phyloP scores from a whole-genome alignment of 2,113 vertebrate species.

The Elephantulus edwardii region DNA sequence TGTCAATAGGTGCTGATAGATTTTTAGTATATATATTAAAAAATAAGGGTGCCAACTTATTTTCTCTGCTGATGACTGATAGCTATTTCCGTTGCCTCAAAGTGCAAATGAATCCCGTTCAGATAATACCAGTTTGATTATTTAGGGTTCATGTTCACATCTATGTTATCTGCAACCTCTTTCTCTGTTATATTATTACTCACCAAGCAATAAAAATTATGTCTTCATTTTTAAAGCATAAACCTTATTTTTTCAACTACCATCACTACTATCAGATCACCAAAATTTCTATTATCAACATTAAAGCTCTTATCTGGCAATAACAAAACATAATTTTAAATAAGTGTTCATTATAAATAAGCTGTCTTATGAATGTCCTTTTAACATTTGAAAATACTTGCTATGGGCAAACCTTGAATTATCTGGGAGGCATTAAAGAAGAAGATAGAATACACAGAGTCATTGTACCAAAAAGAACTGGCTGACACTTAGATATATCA shows the following conservation, averaged over 20 bases:
- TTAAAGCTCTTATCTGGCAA: background rate
- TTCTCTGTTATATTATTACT: conserved; percentile 53
- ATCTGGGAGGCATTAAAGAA: too few species aligned
- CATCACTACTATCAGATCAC: too few species aligned
- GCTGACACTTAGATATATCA: too few species aligned
- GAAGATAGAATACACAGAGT: too few species aligned
- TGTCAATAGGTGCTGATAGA: conserved; percentile 27
- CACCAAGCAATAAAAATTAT: conserved; percentile 29
- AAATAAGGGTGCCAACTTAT: conserved; percentile 67
- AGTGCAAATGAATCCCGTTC: conserved; percentile 35
- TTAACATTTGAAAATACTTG: too few species aligned
- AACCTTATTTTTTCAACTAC: background rate
- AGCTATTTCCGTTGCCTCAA: conserved; percentile 56
- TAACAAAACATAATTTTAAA: background rate
- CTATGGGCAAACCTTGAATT: too few species aligned
- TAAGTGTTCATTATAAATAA: background rate
- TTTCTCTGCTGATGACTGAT: conserved; percentile 45
- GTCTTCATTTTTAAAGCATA: conserved; percentile 20
- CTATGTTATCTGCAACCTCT: conserved; percentile 58
- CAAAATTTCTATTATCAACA: background rate
- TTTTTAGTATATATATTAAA: conserved; percentile 72
- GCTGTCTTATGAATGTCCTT: background rate
- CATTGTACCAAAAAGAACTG: too few species aligned
- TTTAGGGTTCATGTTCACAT: background rate
- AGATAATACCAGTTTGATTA: conserved; percentile 52